Evolutionary conservation across 2,797 vertebrate species (phyloP).

Genomic region (Galagoides demidoff): DNA sequence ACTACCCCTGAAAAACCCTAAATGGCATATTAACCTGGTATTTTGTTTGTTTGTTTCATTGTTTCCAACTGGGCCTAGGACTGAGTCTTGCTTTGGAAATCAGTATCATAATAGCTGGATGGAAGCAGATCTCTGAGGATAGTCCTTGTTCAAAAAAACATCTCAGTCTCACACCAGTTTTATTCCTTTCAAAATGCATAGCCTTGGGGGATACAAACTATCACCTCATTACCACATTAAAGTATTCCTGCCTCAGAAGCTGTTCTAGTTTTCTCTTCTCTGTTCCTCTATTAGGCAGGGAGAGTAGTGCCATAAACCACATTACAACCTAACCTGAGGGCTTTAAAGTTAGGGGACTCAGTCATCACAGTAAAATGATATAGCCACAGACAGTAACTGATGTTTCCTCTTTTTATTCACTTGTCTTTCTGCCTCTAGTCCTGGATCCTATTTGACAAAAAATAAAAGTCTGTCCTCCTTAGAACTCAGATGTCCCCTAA

Average conservation of each 20-base stretch:
- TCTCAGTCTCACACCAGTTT: neutral
- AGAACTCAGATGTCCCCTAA: neutral
- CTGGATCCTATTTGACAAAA: neutral
- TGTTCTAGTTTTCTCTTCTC: neutral
- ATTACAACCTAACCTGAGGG: neutral
- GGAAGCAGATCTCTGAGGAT: neutral
- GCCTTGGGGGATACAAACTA: neutral
- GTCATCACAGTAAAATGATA: neutral
- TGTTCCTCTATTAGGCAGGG: neutral
- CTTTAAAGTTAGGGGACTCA: neutral
- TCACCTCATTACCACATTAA: neutral
- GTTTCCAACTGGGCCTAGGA: neutral
- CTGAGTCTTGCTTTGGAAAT: neutral
- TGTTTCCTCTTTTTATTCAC: constrained; percentile 14
- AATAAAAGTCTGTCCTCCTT: neutral
- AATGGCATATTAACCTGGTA: no score
- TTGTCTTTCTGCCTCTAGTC: constrained; percentile 3
- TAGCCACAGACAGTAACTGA: neutral
- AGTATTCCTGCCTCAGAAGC: neutral
- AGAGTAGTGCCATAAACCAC: neutral
- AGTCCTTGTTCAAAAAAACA: neutral
- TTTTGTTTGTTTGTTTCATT: no score
- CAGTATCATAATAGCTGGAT: neutral
- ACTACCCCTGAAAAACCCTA: neutral
- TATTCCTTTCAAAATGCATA: constrained; percentile 21